phyloP scores from a whole-genome alignment of 2,888 invertebrate genomes.

The Nomada lathburiana region DNA sequence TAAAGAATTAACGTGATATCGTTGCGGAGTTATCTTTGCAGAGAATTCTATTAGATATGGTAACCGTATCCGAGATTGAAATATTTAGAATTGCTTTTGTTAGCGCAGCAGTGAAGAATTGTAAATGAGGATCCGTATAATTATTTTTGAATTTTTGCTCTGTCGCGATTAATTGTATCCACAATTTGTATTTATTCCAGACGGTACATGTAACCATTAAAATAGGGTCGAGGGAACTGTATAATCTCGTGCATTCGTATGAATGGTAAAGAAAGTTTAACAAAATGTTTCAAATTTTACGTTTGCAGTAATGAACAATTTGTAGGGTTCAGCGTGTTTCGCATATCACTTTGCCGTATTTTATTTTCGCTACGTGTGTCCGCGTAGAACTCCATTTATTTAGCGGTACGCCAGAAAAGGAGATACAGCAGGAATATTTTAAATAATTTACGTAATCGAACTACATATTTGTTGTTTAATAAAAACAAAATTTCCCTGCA shows the following conservation, averaged over 20 bases:
- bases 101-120: neutral
- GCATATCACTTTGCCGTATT: conserved; percentile 9
- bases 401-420: neutral
- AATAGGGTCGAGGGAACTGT: too few relatives aligned
- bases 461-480: too few relatives aligned
- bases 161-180: too few relatives aligned
- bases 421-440: too few relatives aligned
- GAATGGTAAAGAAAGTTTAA: neutral
- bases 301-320: conserved; percentile 28
- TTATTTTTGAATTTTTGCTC: too few relatives aligned
- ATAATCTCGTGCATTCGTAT: neutral
- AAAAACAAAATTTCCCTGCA: too few relatives aligned
- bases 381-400: conserved; percentile 2
- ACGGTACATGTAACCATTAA: too few relatives aligned
- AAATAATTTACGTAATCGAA: too few relatives aligned
- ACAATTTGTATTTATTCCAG: too few relatives aligned
- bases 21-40: neutral
- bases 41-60: conserved; percentile 9
- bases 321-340: conserved; percentile 3
- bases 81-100: neutral
- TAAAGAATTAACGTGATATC: conserved; percentile 58
- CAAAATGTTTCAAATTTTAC: neutral
- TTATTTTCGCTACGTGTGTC: conserved; percentile 41
- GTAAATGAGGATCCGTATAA: neutral
- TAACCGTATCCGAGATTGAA: neutral